phyloP scores from a whole-genome alignment of 2,888 invertebrate species.

The Sminthurides aquaticus region DNA sequence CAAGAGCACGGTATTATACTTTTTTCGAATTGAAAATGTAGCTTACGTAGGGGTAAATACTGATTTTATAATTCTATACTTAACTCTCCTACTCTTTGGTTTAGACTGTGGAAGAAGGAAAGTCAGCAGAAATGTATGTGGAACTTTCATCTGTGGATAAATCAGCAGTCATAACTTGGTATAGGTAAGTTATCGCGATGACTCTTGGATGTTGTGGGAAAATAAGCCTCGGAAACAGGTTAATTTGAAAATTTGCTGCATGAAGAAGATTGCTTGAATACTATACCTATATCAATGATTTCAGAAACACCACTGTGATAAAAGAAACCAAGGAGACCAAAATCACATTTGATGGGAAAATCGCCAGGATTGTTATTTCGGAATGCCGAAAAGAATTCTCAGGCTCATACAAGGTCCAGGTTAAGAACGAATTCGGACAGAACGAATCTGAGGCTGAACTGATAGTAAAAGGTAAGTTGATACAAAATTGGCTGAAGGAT shows the following conservation, averaged over 20 bases:
- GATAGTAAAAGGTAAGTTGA: slow-evolving; percentile 57
- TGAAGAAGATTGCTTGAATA: too few species aligned
- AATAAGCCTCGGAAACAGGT: too few species aligned
- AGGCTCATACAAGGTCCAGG: slow-evolving; percentile 75
- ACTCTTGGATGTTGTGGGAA: too few species aligned
- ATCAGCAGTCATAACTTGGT: slow-evolving; percentile 75
- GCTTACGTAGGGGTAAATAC: not conserved
- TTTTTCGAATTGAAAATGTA: slow-evolving; percentile 4
- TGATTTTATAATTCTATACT: too few species aligned
- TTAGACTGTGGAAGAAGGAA: slow-evolving; percentile 62
- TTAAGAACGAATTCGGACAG: slow-evolving; percentile 84
- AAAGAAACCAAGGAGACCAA: slow-evolving; percentile 68
- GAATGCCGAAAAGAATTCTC: slow-evolving; percentile 65
- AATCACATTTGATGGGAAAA: slow-evolving; percentile 75
- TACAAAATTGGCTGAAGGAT: too few species aligned
- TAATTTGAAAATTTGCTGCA: too few species aligned
- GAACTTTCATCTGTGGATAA: slow-evolving; percentile 68
- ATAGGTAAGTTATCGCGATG: slow-evolving; percentile 67
- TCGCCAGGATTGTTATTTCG: slow-evolving; percentile 68
- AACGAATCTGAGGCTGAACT: slow-evolving; percentile 80
- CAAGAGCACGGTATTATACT: slow-evolving; percentile 61
- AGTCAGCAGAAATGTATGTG: slow-evolving; percentile 69
- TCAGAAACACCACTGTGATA: slow-evolving; percentile 59
- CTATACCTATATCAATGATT: too few species aligned
- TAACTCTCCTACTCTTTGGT: too few species aligned